Evolutionary conservation across 2,888 invertebrate genomes (phyloP).

Genomic region (Laothoe populi): DNA sequence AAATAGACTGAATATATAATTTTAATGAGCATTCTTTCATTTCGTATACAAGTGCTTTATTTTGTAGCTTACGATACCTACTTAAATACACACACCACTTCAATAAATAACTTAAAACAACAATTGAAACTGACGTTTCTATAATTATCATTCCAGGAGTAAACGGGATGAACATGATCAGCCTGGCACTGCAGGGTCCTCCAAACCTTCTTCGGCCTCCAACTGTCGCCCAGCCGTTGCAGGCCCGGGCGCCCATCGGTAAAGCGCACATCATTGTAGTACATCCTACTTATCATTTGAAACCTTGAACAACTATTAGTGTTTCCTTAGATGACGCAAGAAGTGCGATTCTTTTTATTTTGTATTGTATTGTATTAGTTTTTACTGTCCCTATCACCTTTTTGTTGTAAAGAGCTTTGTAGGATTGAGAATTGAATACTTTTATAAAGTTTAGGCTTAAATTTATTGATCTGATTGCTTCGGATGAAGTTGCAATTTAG

Average conservation of each 20-base stretch:
- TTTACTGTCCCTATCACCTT: neutral
- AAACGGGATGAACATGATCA: conserved; percentile 90
- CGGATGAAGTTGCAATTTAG: no score
- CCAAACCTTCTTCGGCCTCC: conserved; percentile 73
- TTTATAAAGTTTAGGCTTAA: no score
- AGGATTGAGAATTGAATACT: no score
- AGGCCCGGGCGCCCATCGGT: conserved; percentile 80
- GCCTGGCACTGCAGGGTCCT: conserved; percentile 75
- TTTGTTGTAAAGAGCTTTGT: no score
- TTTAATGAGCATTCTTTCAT: no score
- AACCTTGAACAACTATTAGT: neutral
- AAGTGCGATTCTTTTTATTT: neutral
- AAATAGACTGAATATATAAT: no score
- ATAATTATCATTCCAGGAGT: conserved; percentile 85
- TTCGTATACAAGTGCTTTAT: no score
- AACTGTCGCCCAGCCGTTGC: conserved; percentile 65
- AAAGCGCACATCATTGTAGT: conserved; percentile 53
- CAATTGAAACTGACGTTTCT: no score
- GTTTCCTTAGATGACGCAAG: neutral
- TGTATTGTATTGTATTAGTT: neutral
- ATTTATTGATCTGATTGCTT: no score
- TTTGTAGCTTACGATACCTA: no score
- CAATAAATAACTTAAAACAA: no score
- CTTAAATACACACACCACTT: no score
- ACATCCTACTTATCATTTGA: conserved; percentile 30